These are phyloP conservation scores for Alectoris magna DNA, from an alignment of 2,797 vertebrate genomes.

Conservation along the genomic window DNA sequence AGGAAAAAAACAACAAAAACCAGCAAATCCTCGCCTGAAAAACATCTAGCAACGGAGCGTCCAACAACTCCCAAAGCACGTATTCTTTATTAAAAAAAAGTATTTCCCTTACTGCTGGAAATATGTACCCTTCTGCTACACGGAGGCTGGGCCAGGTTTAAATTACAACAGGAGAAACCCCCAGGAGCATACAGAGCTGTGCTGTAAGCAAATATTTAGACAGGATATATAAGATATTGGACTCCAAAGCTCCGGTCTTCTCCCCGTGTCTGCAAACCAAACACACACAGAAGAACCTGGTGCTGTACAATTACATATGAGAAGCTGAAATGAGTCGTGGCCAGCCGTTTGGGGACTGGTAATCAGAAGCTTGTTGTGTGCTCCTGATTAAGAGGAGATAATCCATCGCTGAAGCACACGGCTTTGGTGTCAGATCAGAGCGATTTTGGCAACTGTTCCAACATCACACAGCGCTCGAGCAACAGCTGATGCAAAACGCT, in stretches of 20 bases:
- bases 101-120: neutral
- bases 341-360: neutral
- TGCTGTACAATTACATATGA: neutral
- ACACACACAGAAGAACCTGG: rapidly evolving
- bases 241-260: neutral
- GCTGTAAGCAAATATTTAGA: conserved; percentile 21
- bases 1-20: neutral
- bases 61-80: neutral
- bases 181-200: neutral
- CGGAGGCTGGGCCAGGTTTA: neutral
- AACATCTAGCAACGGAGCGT: neutral
- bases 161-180: neutral
- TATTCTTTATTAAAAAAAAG: neutral
- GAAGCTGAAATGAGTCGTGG: neutral
- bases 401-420: neutral
- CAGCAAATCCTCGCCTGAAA: neutral
- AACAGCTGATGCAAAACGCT: conserved; percentile 52
- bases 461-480: neutral
- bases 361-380: conserved; percentile 36
- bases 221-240: neutral
- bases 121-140: neutral
- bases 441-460: conserved; percentile 56
- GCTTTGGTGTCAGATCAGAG: conserved; percentile 63
- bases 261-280: neutral
- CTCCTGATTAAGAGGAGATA: conserved; percentile 54